Base-by-base conservation (phyloP, 2,888 invertebrate species). In the Calephelis perditalis region DNA sequence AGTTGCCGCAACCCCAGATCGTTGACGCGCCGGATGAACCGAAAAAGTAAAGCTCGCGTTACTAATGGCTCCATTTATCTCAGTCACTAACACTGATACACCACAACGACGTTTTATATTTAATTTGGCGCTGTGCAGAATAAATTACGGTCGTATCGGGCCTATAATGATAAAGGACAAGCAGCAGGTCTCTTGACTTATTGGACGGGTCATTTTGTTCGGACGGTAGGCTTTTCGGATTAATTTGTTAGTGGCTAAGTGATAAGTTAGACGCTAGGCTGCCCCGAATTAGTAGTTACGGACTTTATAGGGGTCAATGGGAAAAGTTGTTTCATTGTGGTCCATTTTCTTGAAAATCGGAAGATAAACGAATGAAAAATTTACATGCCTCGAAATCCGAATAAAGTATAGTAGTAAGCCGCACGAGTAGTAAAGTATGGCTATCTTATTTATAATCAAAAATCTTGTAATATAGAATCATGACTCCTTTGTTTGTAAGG, bases 51-150 rank as follows among this genome's bases (percentile, higher is more conserved):
- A 84, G 85, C 88, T 89, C 88, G 84, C 86, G 84, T 89, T 89
- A 87, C 90, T 89, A 89, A 90, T 90, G 89, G 87, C 86, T 86
- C 86, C 88, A 90, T 90, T 89, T 89, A 87, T 90, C 90, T 89
- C 86, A 89, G 89, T 87, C 90, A 86, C 89, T 87, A 87, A 86
- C 90, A 89, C 83, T 89, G 89, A 89, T 90, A 90, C 89, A 88
- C 87, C 86, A 84, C 88, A 84, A 86, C 84, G 86, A 83, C 86
- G 84, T 87, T 89, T 89, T 88, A 88, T 89, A 89, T 89, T 89
- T 89, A 89, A 90, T 90, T 89, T 89, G 84, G 84, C 84, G 80
- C 81, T 82, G 79, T 81, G 77, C 74, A 76, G 88, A 87, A 89
- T 88, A 88, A 89, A 89, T 89, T 87, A 87, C 82, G 74, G 77